These are phyloP conservation scores for Desmodus rotundus DNA, from an alignment of 2,113 vertebrate species.

Conservation along the genomic window DNA sequence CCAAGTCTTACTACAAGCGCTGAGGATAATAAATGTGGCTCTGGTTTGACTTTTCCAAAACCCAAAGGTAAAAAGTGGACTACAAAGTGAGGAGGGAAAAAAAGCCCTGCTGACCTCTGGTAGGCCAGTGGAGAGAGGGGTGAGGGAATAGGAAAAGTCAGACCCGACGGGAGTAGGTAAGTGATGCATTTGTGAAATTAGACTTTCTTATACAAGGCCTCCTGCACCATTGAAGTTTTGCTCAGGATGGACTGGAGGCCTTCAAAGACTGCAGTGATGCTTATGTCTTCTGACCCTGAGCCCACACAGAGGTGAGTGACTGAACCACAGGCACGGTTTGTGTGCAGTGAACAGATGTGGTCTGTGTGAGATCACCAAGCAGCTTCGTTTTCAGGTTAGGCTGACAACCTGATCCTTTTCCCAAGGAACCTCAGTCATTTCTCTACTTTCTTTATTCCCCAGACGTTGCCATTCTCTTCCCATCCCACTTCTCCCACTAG, in stretches of 20 bases:
- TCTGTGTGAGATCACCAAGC: background rate
- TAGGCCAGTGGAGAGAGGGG: background rate
- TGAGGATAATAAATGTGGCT: background rate
- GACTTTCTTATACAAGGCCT: background rate
- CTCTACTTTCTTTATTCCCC: background rate
- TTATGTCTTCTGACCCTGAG: background rate
- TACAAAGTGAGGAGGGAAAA: background rate
- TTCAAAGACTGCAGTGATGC: background rate
- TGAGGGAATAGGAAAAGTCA: background rate
- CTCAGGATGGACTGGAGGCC: background rate
- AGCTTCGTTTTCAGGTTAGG: background rate
- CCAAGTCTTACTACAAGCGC: background rate
- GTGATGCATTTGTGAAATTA: background rate
- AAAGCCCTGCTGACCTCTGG: background rate
- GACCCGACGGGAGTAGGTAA: background rate
- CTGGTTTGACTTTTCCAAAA: conserved; percentile 16
- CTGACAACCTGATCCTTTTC: background rate
- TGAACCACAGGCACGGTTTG: background rate
- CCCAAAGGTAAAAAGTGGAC: background rate
- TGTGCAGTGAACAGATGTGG: background rate
- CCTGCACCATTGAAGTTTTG: background rate
- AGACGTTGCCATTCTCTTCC: background rate
- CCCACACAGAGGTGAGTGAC: background rate
- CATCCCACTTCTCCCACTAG: background rate
- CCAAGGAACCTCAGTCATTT: background rate